Evolutionary conservation across 1,140 invertebrate genomes (phyloP).

Genomic region (Bombus difficillimus): DNA sequence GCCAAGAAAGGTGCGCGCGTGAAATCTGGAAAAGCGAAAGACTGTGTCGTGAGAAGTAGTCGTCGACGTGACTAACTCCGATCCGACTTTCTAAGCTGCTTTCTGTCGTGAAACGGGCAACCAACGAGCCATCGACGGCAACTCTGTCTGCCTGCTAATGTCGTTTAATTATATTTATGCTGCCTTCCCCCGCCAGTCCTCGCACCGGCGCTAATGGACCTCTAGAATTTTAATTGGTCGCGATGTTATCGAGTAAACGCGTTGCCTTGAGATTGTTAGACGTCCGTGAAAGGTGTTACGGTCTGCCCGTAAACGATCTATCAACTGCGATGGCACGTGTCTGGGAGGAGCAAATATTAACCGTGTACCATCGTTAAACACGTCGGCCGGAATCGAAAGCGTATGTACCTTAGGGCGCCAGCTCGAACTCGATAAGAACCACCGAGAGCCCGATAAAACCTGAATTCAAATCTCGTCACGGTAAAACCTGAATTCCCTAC

Average conservation of each 20-base stretch:
- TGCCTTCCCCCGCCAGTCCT: background rate
- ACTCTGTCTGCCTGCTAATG: constrained; percentile 39
- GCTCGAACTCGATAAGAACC: background rate
- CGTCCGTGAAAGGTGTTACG: background rate
- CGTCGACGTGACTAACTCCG: background rate
- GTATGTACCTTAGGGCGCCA: background rate
- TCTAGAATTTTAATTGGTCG: constrained; percentile 34
- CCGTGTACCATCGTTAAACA: background rate
- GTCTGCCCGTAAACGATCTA: background rate
- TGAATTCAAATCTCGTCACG: background rate
- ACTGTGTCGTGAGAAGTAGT: background rate
- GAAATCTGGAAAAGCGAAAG: background rate
- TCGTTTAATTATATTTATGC: constrained; percentile 54
- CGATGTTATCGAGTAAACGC: constrained; percentile 21
- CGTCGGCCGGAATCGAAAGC: background rate
- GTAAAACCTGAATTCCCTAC: background rate
- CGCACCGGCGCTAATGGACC: constrained; percentile 13
- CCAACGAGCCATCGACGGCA: constrained; percentile 10
- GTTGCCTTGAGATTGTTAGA: constrained; percentile 4
- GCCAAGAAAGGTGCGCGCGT: background rate
- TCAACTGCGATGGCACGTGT: constrained; percentile 10
- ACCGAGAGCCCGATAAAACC: background rate
- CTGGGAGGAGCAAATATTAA: constrained; percentile 8
- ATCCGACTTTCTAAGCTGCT: constrained; percentile 26
- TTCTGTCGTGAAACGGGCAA: constrained; percentile 24